Conservation (phyloP, 2,888 invertebrate species). For the Isotomurus palustris region DNA sequence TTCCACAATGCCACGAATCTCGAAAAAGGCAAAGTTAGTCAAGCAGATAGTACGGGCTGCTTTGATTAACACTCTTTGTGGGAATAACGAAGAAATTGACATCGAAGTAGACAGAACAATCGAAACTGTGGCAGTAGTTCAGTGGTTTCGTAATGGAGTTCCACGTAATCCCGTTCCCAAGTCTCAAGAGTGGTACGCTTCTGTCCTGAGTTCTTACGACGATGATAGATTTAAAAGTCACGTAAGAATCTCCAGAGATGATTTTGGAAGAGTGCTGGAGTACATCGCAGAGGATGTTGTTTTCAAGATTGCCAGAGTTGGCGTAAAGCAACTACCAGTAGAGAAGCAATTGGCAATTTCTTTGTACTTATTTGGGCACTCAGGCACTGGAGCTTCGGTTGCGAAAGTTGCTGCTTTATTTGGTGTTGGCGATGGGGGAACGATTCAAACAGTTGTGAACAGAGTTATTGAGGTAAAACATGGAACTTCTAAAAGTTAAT, state of each 20-base stretch:
- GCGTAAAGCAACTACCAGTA: neutral
- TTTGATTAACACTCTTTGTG: too few species aligned
- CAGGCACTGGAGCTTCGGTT: constrained; percentile 5
- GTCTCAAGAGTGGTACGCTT: neutral
- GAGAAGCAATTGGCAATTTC: constrained; percentile 7
- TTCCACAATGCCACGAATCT: too few species aligned
- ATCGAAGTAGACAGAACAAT: too few species aligned
- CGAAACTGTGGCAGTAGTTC: too few species aligned
- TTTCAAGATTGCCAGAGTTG: neutral
- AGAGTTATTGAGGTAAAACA: constrained; percentile 9
- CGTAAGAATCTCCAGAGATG: neutral
- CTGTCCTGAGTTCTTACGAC: constrained; percentile 1
- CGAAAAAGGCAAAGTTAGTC: too few species aligned
- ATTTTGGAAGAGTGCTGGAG: neutral
- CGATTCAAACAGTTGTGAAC: neutral
- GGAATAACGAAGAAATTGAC: too few species aligned
- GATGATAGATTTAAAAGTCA: neutral
- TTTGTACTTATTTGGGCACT: constrained; percentile 7
- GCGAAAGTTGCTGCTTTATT: constrained; percentile 4
- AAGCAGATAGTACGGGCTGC: too few species aligned
- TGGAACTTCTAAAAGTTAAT: neutral
- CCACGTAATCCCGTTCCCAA: too few species aligned
- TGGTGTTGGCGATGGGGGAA: constrained; percentile 16
- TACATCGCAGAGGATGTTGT: neutral
- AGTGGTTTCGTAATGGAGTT: too few species aligned